Conservation (phyloP, 2,113 vertebrate species). For the Microtus pennsylvanicus region DNA sequence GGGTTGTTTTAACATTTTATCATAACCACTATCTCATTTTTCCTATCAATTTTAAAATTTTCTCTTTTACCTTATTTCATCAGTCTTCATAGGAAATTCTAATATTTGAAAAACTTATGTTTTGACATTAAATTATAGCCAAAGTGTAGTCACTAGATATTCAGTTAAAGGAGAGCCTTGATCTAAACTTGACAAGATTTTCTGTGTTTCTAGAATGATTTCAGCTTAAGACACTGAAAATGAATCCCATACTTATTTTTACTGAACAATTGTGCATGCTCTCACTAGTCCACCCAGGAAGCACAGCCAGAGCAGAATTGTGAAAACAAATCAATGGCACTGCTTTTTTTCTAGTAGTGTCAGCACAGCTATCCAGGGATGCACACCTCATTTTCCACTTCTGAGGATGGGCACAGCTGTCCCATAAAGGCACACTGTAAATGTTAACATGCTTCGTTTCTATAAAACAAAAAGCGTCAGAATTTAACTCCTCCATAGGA, state of each 20-base stretch:
- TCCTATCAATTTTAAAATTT: not conserved
- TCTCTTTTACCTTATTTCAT: not conserved
- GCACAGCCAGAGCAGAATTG: slow-evolving; percentile 53
- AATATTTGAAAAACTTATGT: fast-evolving
- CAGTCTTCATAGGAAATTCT: slow-evolving; percentile 35
- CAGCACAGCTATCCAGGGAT: slow-evolving; percentile 41
- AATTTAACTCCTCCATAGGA: slow-evolving; percentile 82
- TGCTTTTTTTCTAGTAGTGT: not conserved
- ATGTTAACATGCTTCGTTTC: slow-evolving; percentile 78
- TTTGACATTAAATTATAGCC: slow-evolving; percentile 50
- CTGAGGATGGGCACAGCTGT: slow-evolving; percentile 65
- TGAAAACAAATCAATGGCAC: not conserved
- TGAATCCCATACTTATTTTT: not conserved
- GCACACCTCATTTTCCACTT: slow-evolving; percentile 69
- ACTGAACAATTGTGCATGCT: not conserved
- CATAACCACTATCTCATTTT: not conserved
- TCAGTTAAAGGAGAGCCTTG: not conserved
- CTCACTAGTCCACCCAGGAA: slow-evolving; percentile 21
- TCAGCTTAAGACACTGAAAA: slow-evolving; percentile 53
- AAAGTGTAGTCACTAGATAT: not conserved
- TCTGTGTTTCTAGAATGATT: not conserved
- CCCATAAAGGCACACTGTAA: slow-evolving; percentile 50
- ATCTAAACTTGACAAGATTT: slow-evolving; percentile 38
- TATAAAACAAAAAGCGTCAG: slow-evolving; percentile 78
- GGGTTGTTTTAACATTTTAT: slow-evolving; percentile 23